These are phyloP conservation scores for Formica selysi DNA, from an alignment of 1,140 invertebrate genomes.

Conservation along the genomic window DNA sequence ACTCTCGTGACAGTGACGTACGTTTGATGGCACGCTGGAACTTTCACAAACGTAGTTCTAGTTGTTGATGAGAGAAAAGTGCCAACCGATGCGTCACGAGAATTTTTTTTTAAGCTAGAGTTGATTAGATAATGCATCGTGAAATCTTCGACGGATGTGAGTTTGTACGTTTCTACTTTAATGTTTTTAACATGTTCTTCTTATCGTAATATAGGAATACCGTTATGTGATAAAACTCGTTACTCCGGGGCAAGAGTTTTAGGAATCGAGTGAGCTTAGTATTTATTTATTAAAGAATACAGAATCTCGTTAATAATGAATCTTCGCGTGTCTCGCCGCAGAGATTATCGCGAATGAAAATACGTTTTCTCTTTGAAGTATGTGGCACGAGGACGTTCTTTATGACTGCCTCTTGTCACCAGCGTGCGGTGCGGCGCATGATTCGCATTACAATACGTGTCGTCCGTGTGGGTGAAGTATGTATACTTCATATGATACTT, in stretches of 20 bases:
- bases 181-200: neutral
- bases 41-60: constrained; percentile 62
- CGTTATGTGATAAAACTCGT: constrained; percentile 11
- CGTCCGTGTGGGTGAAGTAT: constrained; percentile 36
- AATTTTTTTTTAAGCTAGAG: neutral
- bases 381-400: constrained; percentile 75
- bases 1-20: constrained; percentile 3
- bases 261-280: neutral
- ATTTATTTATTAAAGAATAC: constrained; percentile 42
- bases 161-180: neutral
- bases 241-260: neutral
- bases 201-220: neutral
- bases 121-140: constrained; percentile 21
- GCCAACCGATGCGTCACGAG: neutral
- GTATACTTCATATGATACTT: constrained; percentile 5
- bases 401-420: constrained; percentile 69
- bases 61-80: constrained; percentile 30
- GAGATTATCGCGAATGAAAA: constrained; percentile 63
- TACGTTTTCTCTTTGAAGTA: constrained; percentile 65
- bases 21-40: constrained; percentile 29
- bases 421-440: constrained; percentile 41
- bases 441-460: constrained; percentile 63
- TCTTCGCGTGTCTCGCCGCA: constrained; percentile 8
- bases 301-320: constrained; percentile 42
- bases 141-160: neutral